Base-by-base conservation (phyloP, 64 coral and sea anemone genomes). In the Actinia equina region DNA sequence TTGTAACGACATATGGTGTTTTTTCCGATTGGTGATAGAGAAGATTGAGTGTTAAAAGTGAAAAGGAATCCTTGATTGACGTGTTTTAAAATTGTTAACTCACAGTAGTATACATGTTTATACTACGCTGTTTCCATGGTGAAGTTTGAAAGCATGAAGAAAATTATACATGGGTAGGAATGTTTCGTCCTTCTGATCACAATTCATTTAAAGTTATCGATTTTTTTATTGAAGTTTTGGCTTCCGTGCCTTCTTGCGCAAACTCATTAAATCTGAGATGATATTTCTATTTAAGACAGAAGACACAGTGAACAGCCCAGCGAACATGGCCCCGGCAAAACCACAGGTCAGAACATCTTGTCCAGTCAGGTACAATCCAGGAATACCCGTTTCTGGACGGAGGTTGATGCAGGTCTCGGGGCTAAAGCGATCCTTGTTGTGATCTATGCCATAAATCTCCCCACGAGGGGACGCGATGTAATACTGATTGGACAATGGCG, bases 361-460 rank as follows among this genome's bases (percentile, higher is more conserved):
- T 13, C 95, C 95, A 1, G 92, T 94, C 22, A 98, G n/a, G 57
- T 94, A 98, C 16, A 98, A 54, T 30, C 95, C 95, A 37, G 84
- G 80, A 37, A 98, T 94, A 37, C 88, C 82, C 0, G 95, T 98
- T 0, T 94, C 79, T 17, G 95, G 92, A 52, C 95, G 89, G 37
- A 98, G 92, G 20, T 86, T 91, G 55, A 94, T 52, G 12, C 77
- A 89, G 15, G 86, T 92, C 42, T 89, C 70, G 2, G 92, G 89
- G 22, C 86, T 87, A 63, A 98, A 98, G 13, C 95, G 89, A 63
- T 91, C 95, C 23, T 88, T 82, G 79, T 98, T 94, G 78, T 98
- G 95, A 84, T 98, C 95, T 56, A 94, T 84, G n/a, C 95, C 95
- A 71, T 98, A 98, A 6, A 98, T 79, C 80, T 98, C 95, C 17